Evolutionary conservation across 2,113 vertebrate species (phyloP), one percentile per base, ranked within the genome.

Genomic region (Proterorhinus semilunaris): DNA sequence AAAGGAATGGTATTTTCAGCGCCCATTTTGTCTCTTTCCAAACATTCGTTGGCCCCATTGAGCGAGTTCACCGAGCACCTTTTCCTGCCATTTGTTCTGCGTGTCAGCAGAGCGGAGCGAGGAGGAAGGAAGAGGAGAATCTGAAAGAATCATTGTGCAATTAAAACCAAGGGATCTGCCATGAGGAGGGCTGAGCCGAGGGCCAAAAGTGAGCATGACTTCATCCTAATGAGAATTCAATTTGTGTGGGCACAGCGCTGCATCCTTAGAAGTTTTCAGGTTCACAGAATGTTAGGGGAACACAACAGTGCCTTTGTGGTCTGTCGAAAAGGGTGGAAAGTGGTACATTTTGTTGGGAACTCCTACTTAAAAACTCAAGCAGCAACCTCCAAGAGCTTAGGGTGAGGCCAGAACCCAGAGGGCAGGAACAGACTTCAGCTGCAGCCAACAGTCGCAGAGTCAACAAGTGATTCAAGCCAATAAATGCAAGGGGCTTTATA

Each of bases 111-210:
- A 69, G 66, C 75, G 42, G 10, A 75, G 70, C 63, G 50, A 66
- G 59, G 46, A 75, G 63, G 77, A 77, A 85, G 79, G 77, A 80
- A 80, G 69, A 49, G 17, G 67, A 68, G 61, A 49, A 58, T 68
- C 59, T 82, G 61, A 87, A 83, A 80, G 76, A 76, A 71, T 83
- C 74, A 68, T 68, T 80, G 75, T 79, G 74, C 42, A 65, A 75
- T 74, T 59, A 73, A 36, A 70, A 80, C 67, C 65, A 69, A 36
- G 66, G 59, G 13, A 51, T 46, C 15, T 12, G 52, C 11, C 62
- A 71, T 61, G 52, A 62, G 58, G 48, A 44, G 44, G 16, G 51
- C 13, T 16, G 58, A 49, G 71, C 61, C 66, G 46, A 81, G 75
- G 69, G 12, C 43, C 53, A 55, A 4, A 57, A 68, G 51, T 15